Conservation (phyloP, 1,140 invertebrate genomes). For the Ptiloglossa arizonensis region DNA sequence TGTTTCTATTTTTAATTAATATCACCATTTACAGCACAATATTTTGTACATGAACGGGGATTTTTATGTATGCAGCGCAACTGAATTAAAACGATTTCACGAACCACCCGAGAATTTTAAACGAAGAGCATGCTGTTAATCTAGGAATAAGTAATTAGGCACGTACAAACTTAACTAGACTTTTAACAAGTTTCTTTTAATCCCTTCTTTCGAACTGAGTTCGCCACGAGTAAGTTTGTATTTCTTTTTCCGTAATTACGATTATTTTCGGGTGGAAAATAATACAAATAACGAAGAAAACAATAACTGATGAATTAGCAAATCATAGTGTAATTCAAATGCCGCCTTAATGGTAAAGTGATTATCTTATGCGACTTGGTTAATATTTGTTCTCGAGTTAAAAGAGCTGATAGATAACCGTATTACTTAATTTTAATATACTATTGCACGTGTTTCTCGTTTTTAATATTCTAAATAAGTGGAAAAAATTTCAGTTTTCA, state of each 20-base stretch:
- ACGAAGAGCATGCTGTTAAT: constrained; percentile 13
- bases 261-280: not conserved
- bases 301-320: no score
- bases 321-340: no score
- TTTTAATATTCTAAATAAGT: no score
- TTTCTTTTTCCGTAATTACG: constrained; percentile 6
- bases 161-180: constrained; percentile 32
- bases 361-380: no score
- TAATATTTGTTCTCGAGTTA: no score
- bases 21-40: not conserved
- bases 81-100: constrained; percentile 19
- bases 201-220: constrained; percentile 1
- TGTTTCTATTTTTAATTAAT: not conserved
- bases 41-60: not conserved
- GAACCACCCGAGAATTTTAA: not conserved
- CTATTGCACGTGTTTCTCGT: no score
- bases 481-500: no score
- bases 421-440: no score
- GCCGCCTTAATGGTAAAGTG: no score
- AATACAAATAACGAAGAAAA: not conserved
- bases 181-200: constrained; percentile 39
- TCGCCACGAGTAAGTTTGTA: not conserved
- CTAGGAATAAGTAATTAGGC: constrained; percentile 36
- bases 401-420: no score
- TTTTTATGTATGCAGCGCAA: not conserved